Percentiles rank a stretch among this genome's conserved stretches.
phyloP scores from a whole-genome alignment of 2,888 invertebrate genomes.

The Vanessa cardui region DNA sequence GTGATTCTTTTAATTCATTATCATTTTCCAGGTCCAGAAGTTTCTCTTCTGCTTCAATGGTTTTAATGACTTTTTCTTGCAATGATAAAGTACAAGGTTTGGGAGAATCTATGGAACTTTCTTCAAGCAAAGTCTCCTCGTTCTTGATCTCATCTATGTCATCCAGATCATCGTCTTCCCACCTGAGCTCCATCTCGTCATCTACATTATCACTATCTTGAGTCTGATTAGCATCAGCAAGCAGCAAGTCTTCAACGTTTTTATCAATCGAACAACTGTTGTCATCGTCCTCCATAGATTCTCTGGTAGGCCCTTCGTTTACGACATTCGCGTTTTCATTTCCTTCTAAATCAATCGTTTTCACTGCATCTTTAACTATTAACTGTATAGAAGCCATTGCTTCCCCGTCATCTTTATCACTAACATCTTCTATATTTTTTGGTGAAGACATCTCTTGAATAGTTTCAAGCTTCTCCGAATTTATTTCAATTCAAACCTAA shows the following conservation, averaged over 20 bases:
- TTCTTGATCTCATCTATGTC: slow-evolving; percentile 23
- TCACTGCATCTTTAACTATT: not conserved
- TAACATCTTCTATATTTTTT: not conserved
- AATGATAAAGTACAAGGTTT: not conserved
- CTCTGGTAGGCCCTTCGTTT: not conserved
- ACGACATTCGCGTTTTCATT: not conserved
- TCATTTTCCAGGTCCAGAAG: slow-evolving; percentile 13
- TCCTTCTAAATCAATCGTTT: not conserved
- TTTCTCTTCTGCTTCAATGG: slow-evolving; percentile 16
- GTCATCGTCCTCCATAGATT: not conserved
- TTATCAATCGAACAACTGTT: not conserved
- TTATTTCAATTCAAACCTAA: not conserved
- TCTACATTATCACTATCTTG: slow-evolving; percentile 41
- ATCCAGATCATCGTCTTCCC: slow-evolving; percentile 58
- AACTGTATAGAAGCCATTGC: not conserved
- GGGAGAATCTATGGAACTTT: not conserved
- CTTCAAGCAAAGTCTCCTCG: not conserved
- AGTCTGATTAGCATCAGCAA: not conserved
- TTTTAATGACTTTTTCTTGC: slow-evolving; percentile 7
- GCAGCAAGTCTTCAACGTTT: not conserved
- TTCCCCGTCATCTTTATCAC: not conserved
- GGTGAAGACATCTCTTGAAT: not conserved
- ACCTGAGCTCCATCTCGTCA: slow-evolving; percentile 56
- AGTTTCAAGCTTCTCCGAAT: not conserved
- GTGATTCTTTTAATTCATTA: slow-evolving; percentile 17